Conservation (phyloP, 2,113 vertebrate species). For the Strigops habroptila region DNA sequence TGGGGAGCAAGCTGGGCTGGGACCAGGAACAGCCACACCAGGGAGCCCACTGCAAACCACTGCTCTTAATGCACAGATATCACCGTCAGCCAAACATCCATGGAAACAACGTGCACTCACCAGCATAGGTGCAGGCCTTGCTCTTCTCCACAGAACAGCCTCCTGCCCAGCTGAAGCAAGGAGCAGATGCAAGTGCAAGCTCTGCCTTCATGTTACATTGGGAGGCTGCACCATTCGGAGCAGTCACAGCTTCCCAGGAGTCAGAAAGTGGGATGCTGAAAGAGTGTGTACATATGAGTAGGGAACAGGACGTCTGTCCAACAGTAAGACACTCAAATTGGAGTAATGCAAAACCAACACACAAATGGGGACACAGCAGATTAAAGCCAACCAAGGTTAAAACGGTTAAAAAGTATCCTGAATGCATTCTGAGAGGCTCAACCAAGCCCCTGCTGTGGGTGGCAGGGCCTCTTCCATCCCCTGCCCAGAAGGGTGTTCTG, state of each 20-base stretch:
- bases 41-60: neutral
- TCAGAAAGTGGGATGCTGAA: neutral
- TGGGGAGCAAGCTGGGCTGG: neutral
- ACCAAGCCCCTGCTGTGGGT: neutral
- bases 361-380: slow-evolving; percentile 3
- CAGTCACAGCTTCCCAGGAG: neutral
- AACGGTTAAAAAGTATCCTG: slow-evolving; percentile 30
- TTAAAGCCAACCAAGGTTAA: slow-evolving; percentile 59
- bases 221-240: neutral
- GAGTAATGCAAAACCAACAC: slow-evolving; percentile 42
- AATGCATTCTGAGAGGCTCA: neutral
- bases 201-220: neutral
- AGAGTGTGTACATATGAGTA: neutral
- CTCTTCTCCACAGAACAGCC: neutral
- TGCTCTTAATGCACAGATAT: neutral
- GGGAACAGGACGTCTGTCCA: neutral
- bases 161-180: neutral
- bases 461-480: neutral
- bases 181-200: neutral
- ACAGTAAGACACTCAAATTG: neutral
- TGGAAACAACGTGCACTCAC: neutral
- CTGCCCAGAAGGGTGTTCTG: neutral
- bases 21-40: neutral
- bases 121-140: neutral
- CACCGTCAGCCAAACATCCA: neutral